Percentiles rank a stretch among this genome's conserved stretches.
Evolutionary conservation across 2,113 vertebrate genomes (phyloP).

Genomic region (Hyla sarda): DNA sequence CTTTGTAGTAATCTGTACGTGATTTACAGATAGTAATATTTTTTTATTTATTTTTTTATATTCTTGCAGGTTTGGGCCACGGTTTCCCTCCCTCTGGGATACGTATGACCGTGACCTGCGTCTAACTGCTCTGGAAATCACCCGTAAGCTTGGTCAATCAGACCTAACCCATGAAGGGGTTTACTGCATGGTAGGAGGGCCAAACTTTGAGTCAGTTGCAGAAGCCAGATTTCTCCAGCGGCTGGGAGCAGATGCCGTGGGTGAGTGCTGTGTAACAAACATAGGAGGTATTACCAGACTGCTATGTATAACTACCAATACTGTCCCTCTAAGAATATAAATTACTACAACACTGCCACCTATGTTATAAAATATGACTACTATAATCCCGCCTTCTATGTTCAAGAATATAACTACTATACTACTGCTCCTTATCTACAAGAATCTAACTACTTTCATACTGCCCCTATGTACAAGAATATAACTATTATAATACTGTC

Average conservation of each 20-base stretch:
- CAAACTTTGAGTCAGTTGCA: slow-evolving; percentile 79
- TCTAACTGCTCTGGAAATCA: slow-evolving; percentile 70
- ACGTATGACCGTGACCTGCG: slow-evolving; percentile 76
- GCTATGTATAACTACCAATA: background rate
- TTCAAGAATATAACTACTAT: background rate
- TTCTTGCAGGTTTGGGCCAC: slow-evolving; percentile 76
- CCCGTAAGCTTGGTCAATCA: slow-evolving; percentile 69
- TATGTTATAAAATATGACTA: too few species aligned
- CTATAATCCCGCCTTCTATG: background rate
- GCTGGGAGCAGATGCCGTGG: slow-evolving; percentile 80
- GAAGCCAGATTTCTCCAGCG: slow-evolving; percentile 76
- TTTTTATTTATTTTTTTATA: background rate
- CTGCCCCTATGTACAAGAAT: too few species aligned
- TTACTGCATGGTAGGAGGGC: slow-evolving; percentile 81
- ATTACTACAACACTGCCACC: background rate
- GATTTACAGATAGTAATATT: too few species aligned
- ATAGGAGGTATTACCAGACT: background rate
- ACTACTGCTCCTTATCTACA: background rate
- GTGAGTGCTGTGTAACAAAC: slow-evolving; percentile 64
- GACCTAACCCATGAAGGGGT: slow-evolving; percentile 74
- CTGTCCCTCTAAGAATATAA: too few species aligned
- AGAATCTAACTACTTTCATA: too few species aligned
- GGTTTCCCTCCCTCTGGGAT: slow-evolving; percentile 79
- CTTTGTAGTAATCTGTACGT: too few species aligned
- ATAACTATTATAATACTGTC: too few species aligned